Evolutionary conservation across 2,113 vertebrate species (phyloP).

Genomic region (Callopanchax toddi): DNA sequence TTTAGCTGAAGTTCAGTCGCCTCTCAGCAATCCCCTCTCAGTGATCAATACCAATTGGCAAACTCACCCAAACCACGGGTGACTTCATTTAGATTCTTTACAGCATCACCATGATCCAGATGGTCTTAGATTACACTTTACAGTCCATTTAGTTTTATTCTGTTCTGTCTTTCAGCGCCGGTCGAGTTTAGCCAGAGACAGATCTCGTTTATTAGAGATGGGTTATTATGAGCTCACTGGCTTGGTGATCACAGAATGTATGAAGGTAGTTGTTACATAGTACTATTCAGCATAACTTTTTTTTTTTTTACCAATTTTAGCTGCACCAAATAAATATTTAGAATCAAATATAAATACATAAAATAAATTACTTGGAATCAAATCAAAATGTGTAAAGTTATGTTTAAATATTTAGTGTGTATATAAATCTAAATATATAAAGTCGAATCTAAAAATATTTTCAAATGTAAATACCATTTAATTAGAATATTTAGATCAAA

Average conservation of each 20-base stretch:
- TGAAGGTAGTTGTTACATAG: neutral
- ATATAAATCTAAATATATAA: no score
- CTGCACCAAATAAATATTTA: no score
- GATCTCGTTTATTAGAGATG: conserved; percentile 33
- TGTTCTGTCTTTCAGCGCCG: conserved; percentile 17
- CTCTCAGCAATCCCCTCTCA: conserved; percentile 18
- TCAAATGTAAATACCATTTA: no score
- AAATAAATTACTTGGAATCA: no score
- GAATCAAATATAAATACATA: no score
- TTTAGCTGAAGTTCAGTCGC: conserved; percentile 19
- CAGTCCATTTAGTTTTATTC: conserved; percentile 7
- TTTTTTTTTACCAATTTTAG: conserved; percentile 1
- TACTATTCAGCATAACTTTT: neutral
- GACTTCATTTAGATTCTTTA: conserved; percentile 38
- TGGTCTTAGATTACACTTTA: conserved; percentile 4
- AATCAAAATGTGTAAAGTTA: no score
- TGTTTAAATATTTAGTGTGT: no score
- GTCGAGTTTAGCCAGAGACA: conserved; percentile 11
- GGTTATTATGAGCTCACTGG: conserved; percentile 32
- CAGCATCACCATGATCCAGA: conserved; percentile 19
- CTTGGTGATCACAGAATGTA: conserved; percentile 22
- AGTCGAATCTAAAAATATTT: no score
- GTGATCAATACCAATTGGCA: conserved; percentile 57
- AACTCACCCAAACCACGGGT: conserved; percentile 22
- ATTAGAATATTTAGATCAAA: no score